Evolutionary conservation across 2,888 invertebrate genomes (phyloP), one percentile per base, ranked within the genome.

Genomic region (Sialis lutaria): DNA sequence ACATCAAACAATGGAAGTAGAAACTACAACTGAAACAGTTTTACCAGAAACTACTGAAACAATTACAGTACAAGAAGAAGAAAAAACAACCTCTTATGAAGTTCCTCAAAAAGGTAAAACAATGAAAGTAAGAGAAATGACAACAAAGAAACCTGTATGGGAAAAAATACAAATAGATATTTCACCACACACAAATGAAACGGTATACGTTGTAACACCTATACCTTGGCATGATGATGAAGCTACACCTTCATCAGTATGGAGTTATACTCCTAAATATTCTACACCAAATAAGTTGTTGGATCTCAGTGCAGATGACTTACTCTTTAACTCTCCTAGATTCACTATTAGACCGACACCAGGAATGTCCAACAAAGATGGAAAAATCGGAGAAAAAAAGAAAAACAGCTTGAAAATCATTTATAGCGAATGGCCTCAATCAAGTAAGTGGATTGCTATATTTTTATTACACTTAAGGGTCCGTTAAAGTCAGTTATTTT

Each of bases 181-280:
- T 58, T 81, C 83, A 8, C 78, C 84, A n/a, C 64, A 77, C 49
- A 83, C 82, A 5, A 79, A 81, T 56, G 87, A 88, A 64, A 82
- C 82, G 59, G 75, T 87, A 0, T 86, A 86, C 55, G 82, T 88
- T 1, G 86, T 88, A 1, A 88, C 88, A 4, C 85, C 88, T 0
- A 78, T 81, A 57, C 73, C 82, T 12, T 70, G 70, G 67, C 64
- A 60, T 52, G 67, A 65, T 43, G 50, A 48, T 31, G 57, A 55
- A 30, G 55, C 55, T 39, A 57, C 56, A 13, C 58, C 55, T 9
- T 55, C 58, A 2, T 57, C 57, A 7, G 57, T 57, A 34, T 59
- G 58, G 57, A 45, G 41, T 40, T 60, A 59, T 52, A 56, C 55
- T 52, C 57, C 60, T 10, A 60, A 58, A 4, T 56, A 56, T 53